These are phyloP conservation scores for Diogma glabrata DNA, from an alignment of 2,888 invertebrate genomes.

Conservation along the genomic window DNA sequence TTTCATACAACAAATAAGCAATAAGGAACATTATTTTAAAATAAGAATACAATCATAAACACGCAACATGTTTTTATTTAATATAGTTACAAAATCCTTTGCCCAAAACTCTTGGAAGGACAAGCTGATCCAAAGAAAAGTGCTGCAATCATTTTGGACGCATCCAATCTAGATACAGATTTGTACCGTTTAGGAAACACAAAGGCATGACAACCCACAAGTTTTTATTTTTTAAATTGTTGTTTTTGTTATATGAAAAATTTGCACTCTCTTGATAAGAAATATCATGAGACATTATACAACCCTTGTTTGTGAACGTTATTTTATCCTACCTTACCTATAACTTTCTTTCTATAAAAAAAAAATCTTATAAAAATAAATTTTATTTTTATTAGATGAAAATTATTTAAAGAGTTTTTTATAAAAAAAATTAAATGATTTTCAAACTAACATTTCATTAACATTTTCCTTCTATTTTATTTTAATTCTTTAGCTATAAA, in stretches of 20 bases:
- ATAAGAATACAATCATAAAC: conserved; percentile 41
- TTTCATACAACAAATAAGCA: too few species aligned
- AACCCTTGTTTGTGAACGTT: too few species aligned
- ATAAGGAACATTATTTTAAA: conserved; percentile 17
- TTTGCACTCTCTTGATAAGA: too few species aligned
- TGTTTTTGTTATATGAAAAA: background rate
- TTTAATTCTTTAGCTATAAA: conserved; percentile 7
- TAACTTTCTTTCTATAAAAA: too few species aligned
- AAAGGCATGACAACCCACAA: conserved; percentile 66
- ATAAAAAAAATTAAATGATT: conserved; percentile 6
- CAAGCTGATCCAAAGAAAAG: conserved; percentile 69
- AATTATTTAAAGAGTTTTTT: too few species aligned
- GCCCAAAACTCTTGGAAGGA: conserved; percentile 75
- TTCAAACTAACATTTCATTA: too few species aligned
- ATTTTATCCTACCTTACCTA: too few species aligned
- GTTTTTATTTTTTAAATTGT: background rate
- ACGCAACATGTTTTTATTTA: too few species aligned
- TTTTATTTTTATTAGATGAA: too few species aligned
- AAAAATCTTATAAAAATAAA: too few species aligned
- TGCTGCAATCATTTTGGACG: conserved; percentile 70
- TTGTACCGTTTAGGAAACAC: conserved; percentile 95
- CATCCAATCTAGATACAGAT: conserved; percentile 75
- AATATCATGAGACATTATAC: too few species aligned
- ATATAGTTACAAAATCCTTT: conserved; percentile 51
- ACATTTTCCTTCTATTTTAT: too few species aligned